Base-by-base conservation (phyloP, 2,888 invertebrate genomes). In the Chymomyza caudatula region DNA sequence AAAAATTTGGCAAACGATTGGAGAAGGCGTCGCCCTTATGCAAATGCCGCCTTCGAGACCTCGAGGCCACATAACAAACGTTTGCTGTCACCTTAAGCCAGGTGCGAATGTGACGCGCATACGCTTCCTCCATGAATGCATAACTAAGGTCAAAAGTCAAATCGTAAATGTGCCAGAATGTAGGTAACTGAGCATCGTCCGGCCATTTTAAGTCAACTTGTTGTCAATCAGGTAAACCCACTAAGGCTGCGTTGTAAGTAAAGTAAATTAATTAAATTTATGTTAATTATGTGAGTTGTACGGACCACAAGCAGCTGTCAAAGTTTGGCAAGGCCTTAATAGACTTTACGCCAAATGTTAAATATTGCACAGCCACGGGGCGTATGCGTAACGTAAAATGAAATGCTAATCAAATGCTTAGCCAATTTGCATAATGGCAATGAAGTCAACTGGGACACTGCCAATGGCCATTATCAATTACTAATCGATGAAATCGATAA, bases 401-500 rank as follows among this genome's bases (percentile, higher is more conserved):
- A 77, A 78, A 78, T 66, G 84, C 74, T 72, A 81, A 81, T 81
- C 76, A 84, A 79, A 76, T 77, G 80, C 65, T 63, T 43, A 52
- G 49, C 64, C 61, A 73, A 81, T 81, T 81, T 79, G 68, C 81
- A 81, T 81, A 81, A 77, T 67, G 61, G 60, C 65, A 69, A 55
- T 67, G 74, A 72, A 66, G 59, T 65, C 62, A 64, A 51, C 53
- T 58, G 56, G 2, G 15, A 54, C 43, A n/a, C 22, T 63, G 58
- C 71, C 69, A 76, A 68, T 56, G 22, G 75, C 71, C 67, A 81
- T 78, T 78, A 78, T 81, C 79, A 75, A 82, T 73, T 72, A 78
- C 71, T 77, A 81, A 81, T 84, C 84, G 76, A 81, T 81, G 65
- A 78, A 81, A 81, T 84, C 84, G 79, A 81, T 84, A 76, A 78